Base-by-base conservation (phyloP, 2,797 vertebrate species). In the Pterois miles region DNA sequence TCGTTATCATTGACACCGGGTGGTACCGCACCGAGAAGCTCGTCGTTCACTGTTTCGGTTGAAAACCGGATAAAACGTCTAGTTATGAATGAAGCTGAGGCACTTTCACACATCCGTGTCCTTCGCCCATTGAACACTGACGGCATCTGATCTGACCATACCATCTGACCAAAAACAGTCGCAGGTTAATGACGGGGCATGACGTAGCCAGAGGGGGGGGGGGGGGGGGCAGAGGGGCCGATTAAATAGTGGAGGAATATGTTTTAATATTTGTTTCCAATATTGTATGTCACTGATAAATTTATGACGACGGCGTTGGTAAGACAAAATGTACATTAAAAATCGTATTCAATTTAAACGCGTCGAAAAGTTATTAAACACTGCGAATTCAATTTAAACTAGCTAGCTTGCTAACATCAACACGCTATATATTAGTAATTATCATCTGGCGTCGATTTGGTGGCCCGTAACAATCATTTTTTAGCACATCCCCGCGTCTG, bases 181-280 rank as follows among this genome's bases (percentile, higher is more conserved):
- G 93, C 91, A 23, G 2, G 9, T 16, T 50, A 0, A 74, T 91
- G 92, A 92, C 92, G 91, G 0, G 0, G 0, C 0, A 2, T 18
- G 76, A 75, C 80, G 80, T 65, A 1, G 3, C 1, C 33, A 4
- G 33, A 34, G 2, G n/a, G 25, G 23, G 11, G 18, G 5, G 16
- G 2, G 12, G 31, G 4, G 14, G 18, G 13, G 59, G 6, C 3
- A 43, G 40, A 18, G 40, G 16, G 16, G 40, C 3, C 40, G 6
- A 43, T 16, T 43, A 43, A 43, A 43, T 43, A 0, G 13, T 4
- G 33, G 6, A 22, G 5, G 8, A 7, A 33, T 57, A 20, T 11
- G 13, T 25, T 33, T n/a, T 29, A n/a, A 18, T 58, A n/a, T 58
- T 31, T 18, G 16, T 57, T 58, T 58, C 12, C 10, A 20, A n/a